Evolutionary conservation across 2,113 vertebrate genomes (phyloP).

Genomic region (Scolopax mira): DNA sequence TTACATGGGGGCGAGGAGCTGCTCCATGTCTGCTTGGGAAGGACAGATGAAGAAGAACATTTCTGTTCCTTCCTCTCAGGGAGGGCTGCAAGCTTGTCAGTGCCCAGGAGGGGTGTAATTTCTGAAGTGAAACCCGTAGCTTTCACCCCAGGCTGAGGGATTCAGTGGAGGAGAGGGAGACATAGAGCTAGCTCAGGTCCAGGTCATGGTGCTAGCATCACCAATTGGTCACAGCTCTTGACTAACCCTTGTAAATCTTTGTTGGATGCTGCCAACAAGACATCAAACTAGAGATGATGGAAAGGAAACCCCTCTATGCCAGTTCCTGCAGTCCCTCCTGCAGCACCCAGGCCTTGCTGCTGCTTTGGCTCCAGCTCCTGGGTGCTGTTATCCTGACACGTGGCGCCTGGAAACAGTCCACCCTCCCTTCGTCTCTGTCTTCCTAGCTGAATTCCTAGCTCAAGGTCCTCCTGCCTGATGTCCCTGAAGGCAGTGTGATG

Average conservation of each 20-base stretch:
- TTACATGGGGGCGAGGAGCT: accelerated
- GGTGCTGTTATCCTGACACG: accelerated
- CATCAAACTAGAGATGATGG: neutral
- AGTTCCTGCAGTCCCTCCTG: neutral
- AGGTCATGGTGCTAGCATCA: neutral
- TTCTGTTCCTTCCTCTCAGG: neutral
- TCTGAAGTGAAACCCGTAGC: neutral
- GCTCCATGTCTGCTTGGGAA: neutral
- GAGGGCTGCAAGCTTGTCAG: neutral
- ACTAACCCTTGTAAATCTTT: neutral
- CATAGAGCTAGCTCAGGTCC: neutral
- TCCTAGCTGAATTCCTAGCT: neutral
- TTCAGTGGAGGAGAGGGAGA: neutral
- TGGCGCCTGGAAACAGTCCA: neutral
- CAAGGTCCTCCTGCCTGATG: neutral
- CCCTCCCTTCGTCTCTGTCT: neutral
- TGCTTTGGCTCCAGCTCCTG: neutral
- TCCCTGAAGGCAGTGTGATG: neutral
- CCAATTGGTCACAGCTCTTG: neutral
- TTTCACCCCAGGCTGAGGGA: neutral
- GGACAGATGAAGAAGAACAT: neutral
- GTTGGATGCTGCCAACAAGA: neutral
- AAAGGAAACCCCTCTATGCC: neutral
- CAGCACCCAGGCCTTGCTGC: neutral
- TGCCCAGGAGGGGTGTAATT: neutral